These are phyloP conservation scores for Hydropsyche betteni DNA, from an alignment of 2,888 invertebrate genomes.

Conservation along the genomic window DNA sequence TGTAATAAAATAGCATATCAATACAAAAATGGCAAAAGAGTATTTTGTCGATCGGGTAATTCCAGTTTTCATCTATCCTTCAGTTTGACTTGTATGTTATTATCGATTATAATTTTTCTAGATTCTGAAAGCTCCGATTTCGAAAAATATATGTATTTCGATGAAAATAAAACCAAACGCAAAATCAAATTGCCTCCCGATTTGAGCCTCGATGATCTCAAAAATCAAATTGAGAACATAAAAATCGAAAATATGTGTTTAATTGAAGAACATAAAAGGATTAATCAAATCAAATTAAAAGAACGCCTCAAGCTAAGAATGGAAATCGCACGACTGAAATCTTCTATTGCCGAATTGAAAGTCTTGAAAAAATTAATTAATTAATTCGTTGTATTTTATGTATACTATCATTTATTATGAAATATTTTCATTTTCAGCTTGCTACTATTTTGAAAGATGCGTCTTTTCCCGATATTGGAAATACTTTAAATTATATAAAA, in stretches of 20 bases:
- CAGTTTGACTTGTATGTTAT: no score
- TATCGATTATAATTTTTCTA: not conserved
- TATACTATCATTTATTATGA: not conserved
- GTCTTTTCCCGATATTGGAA: conserved; percentile 38
- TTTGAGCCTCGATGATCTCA: conserved; percentile 36
- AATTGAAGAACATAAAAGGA: conserved; percentile 44
- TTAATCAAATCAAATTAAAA: conserved; percentile 46
- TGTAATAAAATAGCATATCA: conserved; percentile 13
- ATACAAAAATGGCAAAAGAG: conserved; percentile 47
- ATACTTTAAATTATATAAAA: conserved; percentile 38
- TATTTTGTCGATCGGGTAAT: conserved; percentile 46
- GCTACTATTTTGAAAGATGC: conserved; percentile 35
- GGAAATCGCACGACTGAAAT: conserved; percentile 47
- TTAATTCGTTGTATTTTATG: not conserved
- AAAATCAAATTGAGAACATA: conserved; percentile 42
- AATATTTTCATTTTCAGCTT: conserved; percentile 37
- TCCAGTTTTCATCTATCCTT: no score
- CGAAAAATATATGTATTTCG: conserved; percentile 49
- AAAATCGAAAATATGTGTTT: conserved; percentile 48
- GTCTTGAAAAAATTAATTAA: conserved; percentile 14
- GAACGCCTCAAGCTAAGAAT: conserved; percentile 44
- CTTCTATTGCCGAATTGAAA: conserved; percentile 43
- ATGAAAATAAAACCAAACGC: conserved; percentile 47
- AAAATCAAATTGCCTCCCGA: conserved; percentile 44
- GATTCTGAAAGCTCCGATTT: conserved; percentile 49